Evolutionary conservation across 1,140 invertebrate species (phyloP).

Genomic region (Drosophila nebulosa): DNA sequence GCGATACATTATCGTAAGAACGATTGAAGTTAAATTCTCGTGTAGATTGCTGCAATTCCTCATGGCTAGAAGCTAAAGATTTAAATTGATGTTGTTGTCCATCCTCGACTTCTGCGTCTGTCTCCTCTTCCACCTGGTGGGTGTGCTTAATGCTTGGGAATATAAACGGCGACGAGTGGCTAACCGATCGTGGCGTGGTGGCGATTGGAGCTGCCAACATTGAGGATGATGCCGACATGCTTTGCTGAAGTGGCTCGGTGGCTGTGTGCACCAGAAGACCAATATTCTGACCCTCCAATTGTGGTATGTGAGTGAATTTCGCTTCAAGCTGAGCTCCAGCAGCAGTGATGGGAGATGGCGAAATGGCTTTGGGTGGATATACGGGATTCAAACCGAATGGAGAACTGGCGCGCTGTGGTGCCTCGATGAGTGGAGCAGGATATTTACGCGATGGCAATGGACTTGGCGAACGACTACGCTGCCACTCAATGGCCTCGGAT

Average conservation of each 20-base stretch:
- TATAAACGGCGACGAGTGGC: constrained; percentile 54
- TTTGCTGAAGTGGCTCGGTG: constrained; percentile 55
- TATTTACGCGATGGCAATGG: constrained; percentile 59
- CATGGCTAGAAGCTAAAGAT: constrained; percentile 39
- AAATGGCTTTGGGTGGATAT: constrained; percentile 2
- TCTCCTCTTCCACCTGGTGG: not conserved
- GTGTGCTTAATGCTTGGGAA: constrained; percentile 15
- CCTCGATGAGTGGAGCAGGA: constrained; percentile 68
- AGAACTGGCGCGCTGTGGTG: constrained; percentile 56
- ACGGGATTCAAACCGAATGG: constrained; percentile 69
- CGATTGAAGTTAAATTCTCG: constrained; percentile 59
- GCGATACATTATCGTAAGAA: constrained; percentile 73
- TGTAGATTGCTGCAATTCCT: constrained; percentile 31
- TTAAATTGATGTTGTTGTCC: constrained; percentile 25
- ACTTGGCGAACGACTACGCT: constrained; percentile 56
- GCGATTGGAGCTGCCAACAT: constrained; percentile 53
- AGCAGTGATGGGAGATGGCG: constrained; percentile 24
- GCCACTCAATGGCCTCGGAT: constrained; percentile 17
- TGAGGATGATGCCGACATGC: constrained; percentile 55
- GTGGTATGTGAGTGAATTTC: constrained; percentile 58
- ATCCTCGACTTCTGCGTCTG: not conserved
- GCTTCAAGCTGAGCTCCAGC: not conserved
- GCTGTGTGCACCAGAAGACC: constrained; percentile 63
- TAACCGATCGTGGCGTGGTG: constrained; percentile 49
- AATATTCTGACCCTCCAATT: constrained; percentile 73